Evolutionary conservation across 2,888 invertebrate genomes (phyloP).

Genomic region (Drosophila anomelani): DNA sequence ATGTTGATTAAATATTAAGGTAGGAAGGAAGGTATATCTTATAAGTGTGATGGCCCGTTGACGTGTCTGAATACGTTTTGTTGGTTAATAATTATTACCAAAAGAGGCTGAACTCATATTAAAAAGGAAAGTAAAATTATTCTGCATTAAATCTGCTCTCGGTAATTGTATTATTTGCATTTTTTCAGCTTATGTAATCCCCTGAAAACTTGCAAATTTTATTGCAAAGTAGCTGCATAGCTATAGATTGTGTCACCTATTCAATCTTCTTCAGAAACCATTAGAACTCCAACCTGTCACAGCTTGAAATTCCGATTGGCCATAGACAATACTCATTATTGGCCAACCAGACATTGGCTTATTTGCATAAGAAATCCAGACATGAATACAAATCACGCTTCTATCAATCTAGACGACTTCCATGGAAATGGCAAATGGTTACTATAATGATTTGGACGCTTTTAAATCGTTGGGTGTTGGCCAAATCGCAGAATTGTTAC

Average conservation of each 20-base stretch:
- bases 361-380: slow-evolving; percentile 36
- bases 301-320: slow-evolving; percentile 14
- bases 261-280: neutral
- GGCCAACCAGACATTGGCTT: slow-evolving; percentile 7
- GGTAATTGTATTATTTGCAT: neutral
- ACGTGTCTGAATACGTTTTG: slow-evolving; percentile 17
- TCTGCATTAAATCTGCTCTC: neutral
- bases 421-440: slow-evolving; percentile 50
- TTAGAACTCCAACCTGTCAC: neutral
- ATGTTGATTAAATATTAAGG: slow-evolving; percentile 35
- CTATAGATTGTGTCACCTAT: neutral
- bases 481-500: slow-evolving; percentile 47
- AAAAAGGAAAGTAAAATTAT: slow-evolving; percentile 3
- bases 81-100: neutral
- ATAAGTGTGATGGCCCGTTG: slow-evolving; percentile 21
- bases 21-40: slow-evolving; percentile 1
- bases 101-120: neutral
- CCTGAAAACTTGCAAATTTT: neutral
- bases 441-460: slow-evolving; percentile 58
- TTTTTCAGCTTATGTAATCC: neutral
- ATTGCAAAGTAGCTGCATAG: too few relatives aligned
- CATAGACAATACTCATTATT: slow-evolving; percentile 16
- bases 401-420: slow-evolving; percentile 46
- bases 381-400: slow-evolving; percentile 40
- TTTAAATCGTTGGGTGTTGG: slow-evolving; percentile 64